Percentiles rank a stretch among this genome's conserved stretches.
Evolutionary conservation across 2,888 invertebrate species (phyloP).

Genomic region (Brachyptera risi): DNA sequence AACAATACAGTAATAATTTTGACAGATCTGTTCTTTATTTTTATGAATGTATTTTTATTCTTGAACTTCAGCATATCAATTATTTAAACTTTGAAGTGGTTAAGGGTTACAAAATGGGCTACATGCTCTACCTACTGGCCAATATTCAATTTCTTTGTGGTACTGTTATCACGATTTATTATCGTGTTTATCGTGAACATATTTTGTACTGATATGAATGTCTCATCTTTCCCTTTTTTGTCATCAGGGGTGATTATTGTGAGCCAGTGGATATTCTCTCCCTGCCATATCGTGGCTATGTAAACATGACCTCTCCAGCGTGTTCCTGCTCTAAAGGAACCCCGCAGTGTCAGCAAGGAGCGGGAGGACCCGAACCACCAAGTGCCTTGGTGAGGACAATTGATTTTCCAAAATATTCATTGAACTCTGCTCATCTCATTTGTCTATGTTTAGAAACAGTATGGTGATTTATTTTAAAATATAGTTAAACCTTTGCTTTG

Average conservation of each 20-base stretch:
- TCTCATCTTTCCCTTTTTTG: no score
- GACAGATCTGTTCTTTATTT: no score
- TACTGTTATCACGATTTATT: no score
- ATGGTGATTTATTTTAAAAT: background rate
- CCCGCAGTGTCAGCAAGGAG: conserved; percentile 43
- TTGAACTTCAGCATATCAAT: no score
- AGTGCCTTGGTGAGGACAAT: conserved; percentile 20
- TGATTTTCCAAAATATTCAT: background rate
- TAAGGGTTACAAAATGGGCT: no score
- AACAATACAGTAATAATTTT: no score
- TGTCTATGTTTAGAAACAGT: background rate
- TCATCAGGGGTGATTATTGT: conserved; percentile 15
- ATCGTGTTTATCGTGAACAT: no score
- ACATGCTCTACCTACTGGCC: no score
- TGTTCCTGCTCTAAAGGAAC: conserved; percentile 41
- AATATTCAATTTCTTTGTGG: no score
- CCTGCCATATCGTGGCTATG: background rate
- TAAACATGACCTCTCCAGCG: conserved; percentile 1
- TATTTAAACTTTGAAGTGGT: no score
- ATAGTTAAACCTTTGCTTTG: background rate
- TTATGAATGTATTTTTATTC: no score
- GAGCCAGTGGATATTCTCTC: conserved; percentile 1
- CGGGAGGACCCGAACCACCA: conserved; percentile 46
- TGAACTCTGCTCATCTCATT: conserved; percentile 44
- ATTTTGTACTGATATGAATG: no score